Percentiles rank a stretch among this genome's conserved stretches.
Conservation (phyloP, 2,888 invertebrate genomes). For the Gasteruption jaculator region DNA sequence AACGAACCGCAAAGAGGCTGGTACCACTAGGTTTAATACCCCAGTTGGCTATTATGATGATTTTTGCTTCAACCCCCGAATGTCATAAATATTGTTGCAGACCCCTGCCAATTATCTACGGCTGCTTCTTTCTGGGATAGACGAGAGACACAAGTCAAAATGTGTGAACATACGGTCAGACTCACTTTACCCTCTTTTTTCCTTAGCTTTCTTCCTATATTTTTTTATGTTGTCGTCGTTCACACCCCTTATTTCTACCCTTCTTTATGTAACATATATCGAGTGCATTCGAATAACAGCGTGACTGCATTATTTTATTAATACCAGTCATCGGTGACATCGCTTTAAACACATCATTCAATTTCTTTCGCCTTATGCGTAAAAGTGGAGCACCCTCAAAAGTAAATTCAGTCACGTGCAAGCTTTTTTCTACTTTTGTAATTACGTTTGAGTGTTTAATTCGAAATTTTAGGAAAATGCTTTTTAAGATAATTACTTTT, state of each 20-base stretch:
- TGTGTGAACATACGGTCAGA: conserved; percentile 44
- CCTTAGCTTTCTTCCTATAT: too few relatives aligned
- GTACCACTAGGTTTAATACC: conserved; percentile 41
- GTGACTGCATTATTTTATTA: conserved; percentile 41
- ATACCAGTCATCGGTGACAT: conserved; percentile 24
- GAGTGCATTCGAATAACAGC: conserved; percentile 30
- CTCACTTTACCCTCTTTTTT: conserved; percentile 17
- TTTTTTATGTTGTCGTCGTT: too few relatives aligned
- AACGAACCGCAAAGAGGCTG: conserved; percentile 50
- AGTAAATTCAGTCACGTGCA: too few relatives aligned
- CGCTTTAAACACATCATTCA: conserved; percentile 25
- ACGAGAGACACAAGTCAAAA: conserved; percentile 29
- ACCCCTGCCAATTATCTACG: conserved; percentile 45
- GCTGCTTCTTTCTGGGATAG: conserved; percentile 5
- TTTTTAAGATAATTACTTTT: too few relatives aligned
- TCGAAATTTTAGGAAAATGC: too few relatives aligned
- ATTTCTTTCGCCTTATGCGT: too few relatives aligned
- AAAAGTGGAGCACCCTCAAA: too few relatives aligned
- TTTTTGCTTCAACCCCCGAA: conserved; percentile 37
- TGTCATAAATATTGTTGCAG: conserved; percentile 46
- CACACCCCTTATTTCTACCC: conserved; percentile 19
- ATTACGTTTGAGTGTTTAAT: too few relatives aligned
- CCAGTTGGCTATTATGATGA: conserved; percentile 45
- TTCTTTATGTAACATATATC: conserved; percentile 15
- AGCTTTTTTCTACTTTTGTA: too few relatives aligned